Evolutionary conservation across 2,113 vertebrate species (phyloP), one percentile per base, ranked within the genome.

Genomic region (Apistogramma diplotaenia): DNA sequence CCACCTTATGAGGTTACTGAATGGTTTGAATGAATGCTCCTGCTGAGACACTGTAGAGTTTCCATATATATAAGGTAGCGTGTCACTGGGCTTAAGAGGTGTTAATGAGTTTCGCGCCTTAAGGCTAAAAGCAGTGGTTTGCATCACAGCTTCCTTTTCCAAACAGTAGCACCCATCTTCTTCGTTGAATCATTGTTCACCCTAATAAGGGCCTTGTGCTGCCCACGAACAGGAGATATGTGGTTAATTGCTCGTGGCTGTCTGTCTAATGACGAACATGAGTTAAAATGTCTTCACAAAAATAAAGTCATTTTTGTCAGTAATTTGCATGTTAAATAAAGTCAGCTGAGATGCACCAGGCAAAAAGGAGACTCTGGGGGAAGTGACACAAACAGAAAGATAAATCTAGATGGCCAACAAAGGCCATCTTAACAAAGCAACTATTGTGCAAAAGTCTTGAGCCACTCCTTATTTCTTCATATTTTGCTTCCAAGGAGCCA

Each of bases 51-150:
- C 19, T 80, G 59, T 58, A 65, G 59, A 71, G 53, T 62, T 78
- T n/a, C 65, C 59, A 61, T 75, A 75, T 18, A 57, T 35, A 78
- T 87, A 67, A 74, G 43, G 33, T 35, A 57, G 72, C 6, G 23
- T 82, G 84, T 85, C 58, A 21, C 67, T 55, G 43, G 27, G 65
- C 72, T 90, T 77, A 74, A 77, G 83, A 80, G 53, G 80, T 87
- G 85, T 91, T 92, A 92, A 95, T 91, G 88, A 80, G 78, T 90
- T 94, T 94, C 81, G 89, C 91, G 91, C 93, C 88, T 93, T 76
- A 2, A 78, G 85, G 90, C 82, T 86, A 89, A 90, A 91, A 77
- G 73, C 60, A 80, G 53, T 56, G 60, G 57, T 70, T 88, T 86
- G 80, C 75, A 83, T 90, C 89, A 93, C 86, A 89, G 89, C 88